A percentile compares a stretch with the other conserved stretches of the same genome.
These are phyloP conservation scores for Blastomussa wellsi DNA, from an alignment of 92 coral and sea anemone species.

Conservation along the genomic window DNA sequence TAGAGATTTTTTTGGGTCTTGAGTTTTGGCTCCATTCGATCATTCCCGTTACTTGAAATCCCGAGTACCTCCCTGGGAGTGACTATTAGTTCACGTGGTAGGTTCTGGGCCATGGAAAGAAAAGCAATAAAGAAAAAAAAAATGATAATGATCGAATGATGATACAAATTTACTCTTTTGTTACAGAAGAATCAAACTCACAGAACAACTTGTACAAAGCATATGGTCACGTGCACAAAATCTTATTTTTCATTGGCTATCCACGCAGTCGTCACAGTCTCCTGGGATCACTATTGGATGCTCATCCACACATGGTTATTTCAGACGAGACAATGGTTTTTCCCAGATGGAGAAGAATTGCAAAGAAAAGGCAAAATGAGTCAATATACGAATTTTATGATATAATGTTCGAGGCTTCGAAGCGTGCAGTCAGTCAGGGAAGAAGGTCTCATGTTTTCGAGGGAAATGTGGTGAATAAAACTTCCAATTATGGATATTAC, in stretches of 20 bases:
- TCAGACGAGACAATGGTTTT: constrained; percentile 20
- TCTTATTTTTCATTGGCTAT: constrained; percentile 42
- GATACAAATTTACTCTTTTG: neutral
- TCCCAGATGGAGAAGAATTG: constrained; percentile 1
- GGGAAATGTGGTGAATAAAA: constrained; percentile 25
- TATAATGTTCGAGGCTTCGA: constrained; percentile 5
- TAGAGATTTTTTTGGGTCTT: no score
- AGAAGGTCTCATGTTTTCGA: constrained; percentile 12
- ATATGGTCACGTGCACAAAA: constrained; percentile 19
- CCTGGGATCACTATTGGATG: constrained; percentile 23
- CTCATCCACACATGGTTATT: constrained; percentile 36
- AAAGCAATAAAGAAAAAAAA: no score
- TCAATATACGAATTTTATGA: constrained; percentile 22
- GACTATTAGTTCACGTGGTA: no score
- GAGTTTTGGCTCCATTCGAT: no score
- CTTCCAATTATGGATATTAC: neutral
- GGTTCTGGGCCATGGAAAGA: no score
- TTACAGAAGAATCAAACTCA: constrained; percentile 8
- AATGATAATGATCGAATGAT: no score
- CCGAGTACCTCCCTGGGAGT: no score
- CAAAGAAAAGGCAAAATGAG: neutral
- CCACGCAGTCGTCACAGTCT: constrained; percentile 45
- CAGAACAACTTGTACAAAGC: constrained; percentile 7
- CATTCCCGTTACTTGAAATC: no score
- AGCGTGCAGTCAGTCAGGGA: neutral